Conservation (phyloP, 2,888 invertebrate genomes). For the Eupeodes latifasciatus region DNA sequence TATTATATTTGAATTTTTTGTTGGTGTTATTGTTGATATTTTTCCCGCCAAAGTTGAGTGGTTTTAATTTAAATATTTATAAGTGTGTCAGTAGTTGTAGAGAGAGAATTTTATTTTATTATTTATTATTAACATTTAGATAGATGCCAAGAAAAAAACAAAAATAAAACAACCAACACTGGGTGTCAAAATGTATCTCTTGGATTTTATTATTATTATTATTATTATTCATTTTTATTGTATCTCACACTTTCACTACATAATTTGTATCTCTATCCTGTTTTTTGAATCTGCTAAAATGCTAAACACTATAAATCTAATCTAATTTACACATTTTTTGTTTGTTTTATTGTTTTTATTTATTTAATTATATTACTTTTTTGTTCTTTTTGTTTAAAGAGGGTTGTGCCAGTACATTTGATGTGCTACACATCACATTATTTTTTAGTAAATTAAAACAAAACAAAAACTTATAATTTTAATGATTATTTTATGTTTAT, state of each 20-base stretch:
- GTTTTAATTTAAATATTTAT: constrained; percentile 30
- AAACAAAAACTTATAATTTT: constrained; percentile 41
- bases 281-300: constrained; percentile 50
- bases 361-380: not conserved
- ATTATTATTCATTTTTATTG: constrained; percentile 51
- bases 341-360: not conserved
- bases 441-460: constrained; percentile 3
- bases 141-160: constrained; percentile 14
- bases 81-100: constrained; percentile 41
- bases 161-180: not conserved
- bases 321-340: constrained; percentile 52
- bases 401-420: constrained; percentile 74
- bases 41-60: constrained; percentile 64
- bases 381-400: constrained; percentile 4
- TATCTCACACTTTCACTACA: constrained; percentile 67
- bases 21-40: constrained; percentile 17
- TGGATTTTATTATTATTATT: not conserved
- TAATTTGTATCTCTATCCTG: not conserved
- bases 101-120: constrained; percentile 28
- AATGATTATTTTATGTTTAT: constrained; percentile 41
- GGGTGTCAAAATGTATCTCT: constrained; percentile 28
- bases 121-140: constrained; percentile 55
- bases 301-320: constrained; percentile 39
- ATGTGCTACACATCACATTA: constrained; percentile 65
- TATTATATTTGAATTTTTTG: not conserved